phyloP scores from a whole-genome alignment of 2,113 vertebrate species.

The Opisthocomus hoazin region DNA sequence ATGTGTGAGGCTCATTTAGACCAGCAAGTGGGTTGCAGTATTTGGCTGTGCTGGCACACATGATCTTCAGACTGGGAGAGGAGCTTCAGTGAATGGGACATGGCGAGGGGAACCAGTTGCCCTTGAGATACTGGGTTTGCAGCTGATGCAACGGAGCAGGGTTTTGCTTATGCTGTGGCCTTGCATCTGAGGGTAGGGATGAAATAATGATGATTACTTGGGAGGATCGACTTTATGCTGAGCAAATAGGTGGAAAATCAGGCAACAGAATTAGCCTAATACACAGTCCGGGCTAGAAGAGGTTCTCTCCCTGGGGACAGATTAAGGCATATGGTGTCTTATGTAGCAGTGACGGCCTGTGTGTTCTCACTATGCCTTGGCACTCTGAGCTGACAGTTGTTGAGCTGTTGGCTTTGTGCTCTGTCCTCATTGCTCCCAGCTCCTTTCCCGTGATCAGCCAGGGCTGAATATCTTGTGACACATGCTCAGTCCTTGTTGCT shows the following conservation, averaged over 20 bases:
- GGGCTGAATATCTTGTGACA: background rate
- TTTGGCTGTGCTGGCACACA: background rate
- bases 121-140: conserved; percentile 11
- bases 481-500: background rate
- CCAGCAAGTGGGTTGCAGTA: background rate
- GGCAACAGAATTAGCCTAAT: conserved; percentile 59
- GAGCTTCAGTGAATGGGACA: background rate
- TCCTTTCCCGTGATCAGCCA: conserved; percentile 18
- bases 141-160: conserved; percentile 8
- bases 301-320: background rate
- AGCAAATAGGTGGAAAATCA: conserved; percentile 61
- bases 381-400: conserved; percentile 5
- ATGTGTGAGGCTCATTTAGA: background rate
- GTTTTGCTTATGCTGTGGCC: conserved; percentile 5
- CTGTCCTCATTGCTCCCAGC: background rate
- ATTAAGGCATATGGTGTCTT: conserved; percentile 37
- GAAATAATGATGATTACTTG: conserved; percentile 56
- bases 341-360: background rate
- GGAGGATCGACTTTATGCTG: conserved; percentile 37
- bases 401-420: conserved; percentile 33
- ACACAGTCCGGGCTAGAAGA: conserved; percentile 50
- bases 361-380: background rate
- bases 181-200: background rate
- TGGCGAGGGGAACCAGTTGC: background rate
- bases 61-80: too few relatives aligned